Evolutionary conservation across 1,140 invertebrate genomes (phyloP).

Genomic region (Zaprionus africanus): DNA sequence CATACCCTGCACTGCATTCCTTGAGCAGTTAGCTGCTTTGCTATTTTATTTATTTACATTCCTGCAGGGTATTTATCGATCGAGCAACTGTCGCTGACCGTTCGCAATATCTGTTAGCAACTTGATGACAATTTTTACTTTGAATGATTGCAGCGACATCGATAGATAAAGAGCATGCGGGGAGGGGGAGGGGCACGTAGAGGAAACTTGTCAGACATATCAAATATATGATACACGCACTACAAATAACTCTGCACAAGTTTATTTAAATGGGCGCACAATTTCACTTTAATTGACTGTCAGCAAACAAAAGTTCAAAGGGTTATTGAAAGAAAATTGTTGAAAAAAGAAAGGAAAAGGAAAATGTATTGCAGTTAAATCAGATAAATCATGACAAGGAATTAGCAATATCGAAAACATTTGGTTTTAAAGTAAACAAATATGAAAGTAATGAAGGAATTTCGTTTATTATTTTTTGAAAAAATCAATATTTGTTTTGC

Average conservation of each 20-base stretch:
- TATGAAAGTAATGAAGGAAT: too few species aligned
- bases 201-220: background rate
- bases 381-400: too few species aligned
- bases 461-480: too few species aligned
- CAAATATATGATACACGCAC: background rate
- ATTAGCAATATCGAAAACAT: too few species aligned
- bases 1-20: background rate
- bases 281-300: background rate
- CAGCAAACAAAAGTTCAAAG: too few species aligned
- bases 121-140: slow-evolving; percentile 76
- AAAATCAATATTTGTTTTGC: too few species aligned
- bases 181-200: too few species aligned
- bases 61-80: slow-evolving; percentile 14
- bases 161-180: too few species aligned
- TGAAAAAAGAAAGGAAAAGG: too few species aligned
- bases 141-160: slow-evolving; percentile 63
- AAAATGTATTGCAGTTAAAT: too few species aligned
- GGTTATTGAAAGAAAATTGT: too few species aligned
- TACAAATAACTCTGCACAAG: background rate
- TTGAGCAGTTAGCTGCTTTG: background rate
- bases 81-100: background rate
- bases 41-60: background rate
- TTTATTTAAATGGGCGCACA: background rate
- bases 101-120: slow-evolving; percentile 14
- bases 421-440: too few species aligned